phyloP scores from a whole-genome alignment of 2,797 vertebrate species.

The Gymnothorax javanicus region DNA sequence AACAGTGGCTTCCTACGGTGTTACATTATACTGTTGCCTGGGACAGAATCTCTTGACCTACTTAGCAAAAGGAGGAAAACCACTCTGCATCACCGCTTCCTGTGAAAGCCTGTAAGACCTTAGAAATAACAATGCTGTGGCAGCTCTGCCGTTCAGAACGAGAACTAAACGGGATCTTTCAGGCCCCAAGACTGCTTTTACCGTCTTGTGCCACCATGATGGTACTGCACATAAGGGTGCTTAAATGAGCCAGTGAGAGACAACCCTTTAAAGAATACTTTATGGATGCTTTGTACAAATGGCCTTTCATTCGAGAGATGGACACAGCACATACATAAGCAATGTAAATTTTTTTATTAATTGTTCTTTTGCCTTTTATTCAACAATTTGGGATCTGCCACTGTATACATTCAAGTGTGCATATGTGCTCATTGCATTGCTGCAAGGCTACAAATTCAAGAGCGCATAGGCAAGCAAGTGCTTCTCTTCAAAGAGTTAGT shows the following conservation, averaged over 20 bases:
- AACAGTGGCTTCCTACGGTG: conserved; percentile 19
- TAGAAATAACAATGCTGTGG: not conserved
- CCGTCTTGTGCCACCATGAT: not conserved
- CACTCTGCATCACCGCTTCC: conserved; percentile 3
- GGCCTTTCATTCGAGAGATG: not conserved
- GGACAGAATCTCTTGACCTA: conserved; percentile 36
- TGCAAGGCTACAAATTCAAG: not conserved
- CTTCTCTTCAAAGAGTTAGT: not conserved
- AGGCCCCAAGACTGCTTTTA: not conserved
- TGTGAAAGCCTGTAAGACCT: not conserved
- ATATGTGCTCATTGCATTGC: not conserved
- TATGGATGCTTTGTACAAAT: not conserved
- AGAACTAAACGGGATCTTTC: not conserved
- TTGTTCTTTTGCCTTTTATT: not conserved
- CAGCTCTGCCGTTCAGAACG: not conserved
- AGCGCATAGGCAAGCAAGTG: not conserved
- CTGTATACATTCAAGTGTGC: not conserved
- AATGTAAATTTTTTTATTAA: not conserved
- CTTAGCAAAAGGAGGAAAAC: conserved; percentile 12
- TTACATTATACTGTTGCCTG: conserved; percentile 28
- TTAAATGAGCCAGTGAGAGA: conserved; percentile 2
- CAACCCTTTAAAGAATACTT: not conserved
- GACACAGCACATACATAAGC: not conserved
- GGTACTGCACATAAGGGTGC: not conserved
- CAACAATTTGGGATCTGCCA: not conserved